phyloP scores from a whole-genome alignment of 2,888 invertebrate species.

The Tipula vernalis region DNA sequence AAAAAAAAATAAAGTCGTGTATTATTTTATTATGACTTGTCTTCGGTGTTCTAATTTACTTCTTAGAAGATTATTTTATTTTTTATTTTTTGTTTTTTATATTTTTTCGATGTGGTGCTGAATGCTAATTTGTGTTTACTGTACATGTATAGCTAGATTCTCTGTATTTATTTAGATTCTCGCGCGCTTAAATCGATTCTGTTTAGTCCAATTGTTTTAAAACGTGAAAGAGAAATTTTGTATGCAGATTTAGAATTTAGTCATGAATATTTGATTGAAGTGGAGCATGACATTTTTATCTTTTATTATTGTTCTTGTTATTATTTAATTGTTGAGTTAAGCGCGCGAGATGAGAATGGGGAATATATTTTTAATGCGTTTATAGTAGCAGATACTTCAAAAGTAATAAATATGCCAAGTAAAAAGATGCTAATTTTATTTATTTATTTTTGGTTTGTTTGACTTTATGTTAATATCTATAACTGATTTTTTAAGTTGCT shows the following conservation, averaged over 20 bases:
- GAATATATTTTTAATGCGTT: not conserved
- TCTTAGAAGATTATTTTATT: not conserved
- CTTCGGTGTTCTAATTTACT: not conserved
- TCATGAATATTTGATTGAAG: not conserved
- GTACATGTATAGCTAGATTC: not conserved
- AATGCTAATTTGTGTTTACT: not conserved
- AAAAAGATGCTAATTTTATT: not conserved
- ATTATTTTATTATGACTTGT: not conserved
- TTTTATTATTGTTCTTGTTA: not conserved
- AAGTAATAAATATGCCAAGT: not conserved
- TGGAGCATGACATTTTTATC: not conserved
- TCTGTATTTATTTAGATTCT: not conserved
- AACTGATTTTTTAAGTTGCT: not conserved
- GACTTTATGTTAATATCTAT: not conserved
- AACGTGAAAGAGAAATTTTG: not conserved
- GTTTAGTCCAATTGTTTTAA: not conserved
- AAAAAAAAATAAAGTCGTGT: not conserved
- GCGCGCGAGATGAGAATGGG: not conserved
- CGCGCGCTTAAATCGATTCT: not conserved
- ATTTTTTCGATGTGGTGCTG: not conserved
- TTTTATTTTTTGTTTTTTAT: not conserved
- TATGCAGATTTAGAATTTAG: not conserved
- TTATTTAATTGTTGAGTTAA: not conserved
- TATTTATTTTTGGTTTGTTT: not conserved
- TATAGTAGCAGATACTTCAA: not conserved